Conservation (phyloP, 1,140 invertebrate genomes). For the Cotesia glomerata region DNA sequence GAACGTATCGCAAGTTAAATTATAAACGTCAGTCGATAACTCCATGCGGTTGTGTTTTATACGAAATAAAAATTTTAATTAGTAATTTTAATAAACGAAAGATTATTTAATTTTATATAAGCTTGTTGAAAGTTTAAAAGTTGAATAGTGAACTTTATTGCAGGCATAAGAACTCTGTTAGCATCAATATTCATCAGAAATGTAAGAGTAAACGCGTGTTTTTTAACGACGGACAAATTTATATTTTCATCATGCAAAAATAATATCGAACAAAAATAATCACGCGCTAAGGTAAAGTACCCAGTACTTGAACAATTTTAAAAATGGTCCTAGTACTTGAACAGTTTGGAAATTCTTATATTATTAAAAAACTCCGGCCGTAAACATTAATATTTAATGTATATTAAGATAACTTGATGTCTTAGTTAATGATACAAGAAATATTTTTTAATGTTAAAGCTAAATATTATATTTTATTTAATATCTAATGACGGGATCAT, state of each 20-base stretch:
- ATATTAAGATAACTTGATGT: too few species aligned
- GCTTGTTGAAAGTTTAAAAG: neutral
- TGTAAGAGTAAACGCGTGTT: neutral
- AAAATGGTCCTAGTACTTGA: too few species aligned
- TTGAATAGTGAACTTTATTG: conserved; percentile 34
- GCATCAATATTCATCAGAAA: conserved; percentile 25
- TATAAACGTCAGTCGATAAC: conserved; percentile 6
- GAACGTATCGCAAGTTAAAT: conserved; percentile 3
- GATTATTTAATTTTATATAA: neutral
- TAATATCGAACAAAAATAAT: conserved; percentile 3
- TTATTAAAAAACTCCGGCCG: too few species aligned
- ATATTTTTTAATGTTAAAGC: too few species aligned
- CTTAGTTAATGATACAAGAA: too few species aligned
- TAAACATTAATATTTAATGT: too few species aligned
- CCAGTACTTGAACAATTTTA: too few species aligned
- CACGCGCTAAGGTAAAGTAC: too few species aligned
- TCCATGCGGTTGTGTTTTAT: conserved; percentile 6
- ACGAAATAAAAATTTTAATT: too few species aligned
- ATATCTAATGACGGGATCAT: too few species aligned
- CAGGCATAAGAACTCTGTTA: conserved; percentile 57
- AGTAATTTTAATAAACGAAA: neutral
- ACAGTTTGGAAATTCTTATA: too few species aligned
- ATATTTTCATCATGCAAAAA: conserved; percentile 36
- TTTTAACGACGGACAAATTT: conserved; percentile 21
- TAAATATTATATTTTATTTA: too few species aligned